Evolutionary conservation across 2,888 invertebrate species (phyloP).

Genomic region (Drosophila subsilvestris): DNA sequence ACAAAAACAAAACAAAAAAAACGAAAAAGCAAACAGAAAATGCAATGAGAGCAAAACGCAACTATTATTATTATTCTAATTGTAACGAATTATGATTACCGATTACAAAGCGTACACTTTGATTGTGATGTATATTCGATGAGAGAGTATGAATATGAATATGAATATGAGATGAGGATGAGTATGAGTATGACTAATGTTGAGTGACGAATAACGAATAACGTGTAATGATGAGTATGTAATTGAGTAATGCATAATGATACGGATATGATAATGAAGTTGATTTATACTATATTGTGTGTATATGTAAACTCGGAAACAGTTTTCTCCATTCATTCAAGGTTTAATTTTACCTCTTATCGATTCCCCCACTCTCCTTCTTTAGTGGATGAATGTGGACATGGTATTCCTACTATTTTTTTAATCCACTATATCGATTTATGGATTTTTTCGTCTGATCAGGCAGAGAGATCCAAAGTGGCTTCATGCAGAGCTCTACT

Average conservation of each 20-base stretch:
- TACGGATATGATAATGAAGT: constrained; percentile 78
- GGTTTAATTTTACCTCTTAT: constrained; percentile 31
- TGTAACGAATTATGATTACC: constrained; percentile 60
- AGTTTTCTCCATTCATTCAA: constrained; percentile 33
- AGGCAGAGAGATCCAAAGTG: not conserved
- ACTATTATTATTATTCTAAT: constrained; percentile 65
- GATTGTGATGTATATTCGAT: constrained; percentile 78
- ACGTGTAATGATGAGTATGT: constrained; percentile 53
- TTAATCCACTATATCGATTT: no score
- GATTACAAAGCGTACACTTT: constrained; percentile 77
- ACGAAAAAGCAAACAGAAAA: constrained; percentile 36
- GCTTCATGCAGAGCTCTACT: no score
- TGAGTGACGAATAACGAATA: constrained; percentile 46
- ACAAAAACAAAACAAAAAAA: constrained; percentile 30
- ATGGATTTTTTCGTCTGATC: not conserved
- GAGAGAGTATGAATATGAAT: not conserved
- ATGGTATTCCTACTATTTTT: not conserved
- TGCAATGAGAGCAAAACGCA: constrained; percentile 37
- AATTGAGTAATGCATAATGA: constrained; percentile 57
- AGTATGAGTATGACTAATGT: constrained; percentile 66
- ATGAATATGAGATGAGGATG: not conserved
- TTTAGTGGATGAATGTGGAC: constrained; percentile 11
- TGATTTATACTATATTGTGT: constrained; percentile 68
- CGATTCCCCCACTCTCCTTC: constrained; percentile 17
- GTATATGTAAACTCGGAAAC: constrained; percentile 44